Evolutionary conservation across 2,113 vertebrate species (phyloP), one percentile per base, ranked within the genome.

Genomic region (Phodopus roborovskii): DNA sequence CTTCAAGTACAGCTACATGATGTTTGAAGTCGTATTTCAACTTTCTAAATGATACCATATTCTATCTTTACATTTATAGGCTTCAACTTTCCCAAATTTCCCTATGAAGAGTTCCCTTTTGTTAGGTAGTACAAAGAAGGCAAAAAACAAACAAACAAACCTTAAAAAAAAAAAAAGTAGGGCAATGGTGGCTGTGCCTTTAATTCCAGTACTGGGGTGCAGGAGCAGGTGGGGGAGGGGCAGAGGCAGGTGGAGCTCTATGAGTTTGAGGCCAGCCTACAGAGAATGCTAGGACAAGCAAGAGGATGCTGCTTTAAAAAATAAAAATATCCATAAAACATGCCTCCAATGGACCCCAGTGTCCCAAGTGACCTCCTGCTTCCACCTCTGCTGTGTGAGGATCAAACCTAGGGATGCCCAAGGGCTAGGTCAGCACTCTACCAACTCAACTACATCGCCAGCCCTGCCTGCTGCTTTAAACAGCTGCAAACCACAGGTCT

Each of bases 1-100:
- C 22, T 73, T 90, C 17, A n/a, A 93, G 28, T 73, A 86, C 0
- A 91, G 16, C 62, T 84, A 48, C 28, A 73, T 60, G 12, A 33
- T 79, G 60, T 91, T 22, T 75, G 20, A 94, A 79, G 62, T 19
- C 70, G 89, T 60, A 62, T 50, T 95, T 75, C 58, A 93, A 81
- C 3, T 28, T 79, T 95, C 28, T 50, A 93, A 15, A 12, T 77
- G 20, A 39, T 53, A 60, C 1, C 33, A 81, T 4, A 48, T 12
- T 89, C 45, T 71, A 3, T 58, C 75, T 82, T 78, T 92, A 74
- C 28, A 73, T 50, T 60, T 75, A 16, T 20, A 78, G 26, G 9
- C 42, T 74, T 22, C 68, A 96, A 68, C 56, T 93, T 89, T 30
- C 42, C 87, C 75, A 88, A 20, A 71, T 33, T 70, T 53, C 88